Conservation (phyloP, 2,888 invertebrate species). For the Hartigia nigra region DNA sequence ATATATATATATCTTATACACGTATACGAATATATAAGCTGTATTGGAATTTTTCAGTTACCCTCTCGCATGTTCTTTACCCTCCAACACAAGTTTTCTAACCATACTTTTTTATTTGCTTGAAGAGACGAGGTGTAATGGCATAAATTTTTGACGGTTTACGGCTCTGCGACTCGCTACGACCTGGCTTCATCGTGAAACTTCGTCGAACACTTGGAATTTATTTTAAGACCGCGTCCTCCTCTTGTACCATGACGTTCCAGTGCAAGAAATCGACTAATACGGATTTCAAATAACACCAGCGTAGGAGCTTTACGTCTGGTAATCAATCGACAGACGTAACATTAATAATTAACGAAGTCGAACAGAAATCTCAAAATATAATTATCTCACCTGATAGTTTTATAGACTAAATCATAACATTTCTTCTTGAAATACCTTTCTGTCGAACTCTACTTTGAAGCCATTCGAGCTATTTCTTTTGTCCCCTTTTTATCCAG, state of each 20-base stretch:
- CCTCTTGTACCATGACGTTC: neutral
- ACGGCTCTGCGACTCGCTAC: neutral
- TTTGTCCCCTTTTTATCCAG: neutral
- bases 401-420: neutral
- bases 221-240: neutral
- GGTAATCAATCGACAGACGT: neutral
- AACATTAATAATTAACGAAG: neutral
- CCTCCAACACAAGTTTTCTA: neutral
- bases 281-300: neutral
- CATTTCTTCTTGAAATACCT: neutral
- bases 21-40: neutral
- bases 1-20: neutral
- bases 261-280: neutral
- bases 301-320: neutral
- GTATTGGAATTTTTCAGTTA: neutral
- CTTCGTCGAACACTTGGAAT: neutral
- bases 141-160: neutral
- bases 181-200: neutral
- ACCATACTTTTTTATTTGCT: neutral
- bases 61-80: neutral
- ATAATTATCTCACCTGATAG: neutral
- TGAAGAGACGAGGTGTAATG: neutral
- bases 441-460: neutral
- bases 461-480: neutral
- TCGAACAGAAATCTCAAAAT: neutral